Evolutionary conservation across 2,888 invertebrate species (phyloP).

Genomic region (Cistogaster globosa): DNA sequence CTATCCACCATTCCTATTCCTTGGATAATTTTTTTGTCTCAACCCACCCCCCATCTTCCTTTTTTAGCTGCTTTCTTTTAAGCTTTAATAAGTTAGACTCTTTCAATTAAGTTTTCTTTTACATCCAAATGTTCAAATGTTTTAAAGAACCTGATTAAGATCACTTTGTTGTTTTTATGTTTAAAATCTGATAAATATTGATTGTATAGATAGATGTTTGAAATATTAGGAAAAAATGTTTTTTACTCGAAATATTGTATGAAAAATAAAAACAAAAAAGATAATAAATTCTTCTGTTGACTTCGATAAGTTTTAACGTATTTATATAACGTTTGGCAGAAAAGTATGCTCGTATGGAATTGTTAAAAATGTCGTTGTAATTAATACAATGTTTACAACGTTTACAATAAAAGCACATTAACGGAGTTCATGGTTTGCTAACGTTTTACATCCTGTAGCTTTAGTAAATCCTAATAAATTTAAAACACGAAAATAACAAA

Average conservation of each 20-base stretch:
- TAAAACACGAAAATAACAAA: too few relatives aligned
- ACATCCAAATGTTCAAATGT: slow-evolving; percentile 33
- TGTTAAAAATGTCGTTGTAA: not conserved
- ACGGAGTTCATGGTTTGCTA: too few relatives aligned
- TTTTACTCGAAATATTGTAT: not conserved
- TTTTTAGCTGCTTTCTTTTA: slow-evolving; percentile 34
- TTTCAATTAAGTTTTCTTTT: slow-evolving; percentile 43
- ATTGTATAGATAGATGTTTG: slow-evolving; percentile 29
- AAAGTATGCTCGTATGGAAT: not conserved
- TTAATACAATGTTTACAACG: too few relatives aligned
- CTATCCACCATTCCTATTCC: slow-evolving; percentile 4
- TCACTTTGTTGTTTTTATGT: slow-evolving; percentile 6
- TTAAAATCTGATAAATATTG: slow-evolving; percentile 38
- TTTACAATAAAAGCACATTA: too few relatives aligned
- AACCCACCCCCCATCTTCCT: slow-evolving; percentile 10
- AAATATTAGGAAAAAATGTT: slow-evolving; percentile 22
- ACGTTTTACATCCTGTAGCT: too few relatives aligned
- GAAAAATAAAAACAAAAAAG: not conserved
- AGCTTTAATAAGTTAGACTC: slow-evolving; percentile 44
- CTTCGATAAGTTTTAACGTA: not conserved
- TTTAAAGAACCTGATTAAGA: slow-evolving; percentile 12
- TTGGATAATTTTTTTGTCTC: slow-evolving; percentile 2
- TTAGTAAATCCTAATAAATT: too few relatives aligned
- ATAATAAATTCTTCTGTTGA: not conserved
- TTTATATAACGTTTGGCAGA: too few relatives aligned